Percentiles rank a stretch among this genome's conserved stretches.
phyloP scores from a whole-genome alignment of 2,797 vertebrate species.

The Otus scops region DNA sequence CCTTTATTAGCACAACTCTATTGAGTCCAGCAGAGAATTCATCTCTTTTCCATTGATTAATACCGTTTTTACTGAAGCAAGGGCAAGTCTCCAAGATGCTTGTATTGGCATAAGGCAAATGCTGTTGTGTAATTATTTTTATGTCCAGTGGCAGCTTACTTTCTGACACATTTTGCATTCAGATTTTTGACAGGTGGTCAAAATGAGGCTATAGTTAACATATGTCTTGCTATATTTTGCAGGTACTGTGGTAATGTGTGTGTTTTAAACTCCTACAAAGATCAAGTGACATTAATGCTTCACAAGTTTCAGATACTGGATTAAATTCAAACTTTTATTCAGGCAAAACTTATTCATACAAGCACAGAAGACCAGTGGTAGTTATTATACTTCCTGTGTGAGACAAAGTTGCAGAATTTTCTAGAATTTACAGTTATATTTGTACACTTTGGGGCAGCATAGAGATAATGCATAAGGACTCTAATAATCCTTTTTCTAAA shows the following conservation, averaged over 20 bases:
- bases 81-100: background rate
- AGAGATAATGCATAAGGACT: background rate
- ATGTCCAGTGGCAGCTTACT: background rate
- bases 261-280: constrained; percentile 37
- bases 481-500: background rate
- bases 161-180: background rate
- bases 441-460: background rate
- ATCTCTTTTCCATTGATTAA: background rate
- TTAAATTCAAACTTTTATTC: background rate
- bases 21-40: background rate
- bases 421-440: background rate
- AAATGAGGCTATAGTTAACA: constrained; percentile 8
- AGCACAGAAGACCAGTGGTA: background rate
- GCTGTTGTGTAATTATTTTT: background rate
- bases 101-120: background rate
- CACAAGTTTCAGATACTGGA: background rate
- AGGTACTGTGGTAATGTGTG: constrained; percentile 11
- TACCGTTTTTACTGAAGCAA: background rate
- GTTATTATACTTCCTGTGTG: background rate
- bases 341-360: background rate
- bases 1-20: accelerated
- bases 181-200: constrained; percentile 44
- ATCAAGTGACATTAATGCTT: constrained; percentile 39
- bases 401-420: background rate
- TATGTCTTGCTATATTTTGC: constrained; percentile 51